Evolutionary conservation across 1,140 invertebrate genomes (phyloP).

Genomic region (Bilobella aurantiaca): DNA sequence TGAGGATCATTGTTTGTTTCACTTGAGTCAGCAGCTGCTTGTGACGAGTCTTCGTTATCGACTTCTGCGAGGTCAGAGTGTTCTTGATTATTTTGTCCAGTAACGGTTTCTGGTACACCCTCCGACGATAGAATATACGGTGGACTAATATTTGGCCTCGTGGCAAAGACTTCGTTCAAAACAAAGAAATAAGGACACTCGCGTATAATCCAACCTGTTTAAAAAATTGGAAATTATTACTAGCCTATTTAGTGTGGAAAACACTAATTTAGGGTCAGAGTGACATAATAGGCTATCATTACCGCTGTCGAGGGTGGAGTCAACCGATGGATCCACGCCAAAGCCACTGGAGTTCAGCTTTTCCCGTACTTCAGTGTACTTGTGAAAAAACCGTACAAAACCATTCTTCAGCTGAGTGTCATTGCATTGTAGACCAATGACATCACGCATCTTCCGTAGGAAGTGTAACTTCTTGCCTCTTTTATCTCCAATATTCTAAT

Average conservation of each 20-base stretch:
- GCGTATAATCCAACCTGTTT: too few species aligned
- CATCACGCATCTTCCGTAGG: too few species aligned
- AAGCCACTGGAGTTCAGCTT: conserved; percentile 18
- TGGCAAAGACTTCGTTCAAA: conserved; percentile 9
- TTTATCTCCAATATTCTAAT: too few species aligned
- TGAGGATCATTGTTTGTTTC: too few species aligned
- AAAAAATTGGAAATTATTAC: background rate
- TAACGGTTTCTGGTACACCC: background rate
- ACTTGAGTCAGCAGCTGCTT: too few species aligned
- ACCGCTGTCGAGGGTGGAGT: conserved; percentile 3
- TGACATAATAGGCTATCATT: background rate
- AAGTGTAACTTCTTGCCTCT: too few species aligned
- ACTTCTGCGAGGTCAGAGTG: background rate
- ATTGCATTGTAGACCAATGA: too few species aligned
- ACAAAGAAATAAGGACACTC: conserved; percentile 16
- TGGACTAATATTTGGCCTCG: conserved; percentile 16
- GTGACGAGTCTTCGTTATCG: background rate
- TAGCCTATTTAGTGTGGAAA: background rate
- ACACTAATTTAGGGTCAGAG: too few species aligned
- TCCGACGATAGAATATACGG: background rate
- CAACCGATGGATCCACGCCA: conserved; percentile 18
- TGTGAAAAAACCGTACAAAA: conserved; percentile 5
- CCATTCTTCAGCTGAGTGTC: conserved; percentile 23
- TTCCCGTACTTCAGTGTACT: conserved; percentile 5
- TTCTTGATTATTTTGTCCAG: background rate